Base-by-base conservation (phyloP, 2,888 invertebrate genomes). In the Teinopalpus imperialis region DNA sequence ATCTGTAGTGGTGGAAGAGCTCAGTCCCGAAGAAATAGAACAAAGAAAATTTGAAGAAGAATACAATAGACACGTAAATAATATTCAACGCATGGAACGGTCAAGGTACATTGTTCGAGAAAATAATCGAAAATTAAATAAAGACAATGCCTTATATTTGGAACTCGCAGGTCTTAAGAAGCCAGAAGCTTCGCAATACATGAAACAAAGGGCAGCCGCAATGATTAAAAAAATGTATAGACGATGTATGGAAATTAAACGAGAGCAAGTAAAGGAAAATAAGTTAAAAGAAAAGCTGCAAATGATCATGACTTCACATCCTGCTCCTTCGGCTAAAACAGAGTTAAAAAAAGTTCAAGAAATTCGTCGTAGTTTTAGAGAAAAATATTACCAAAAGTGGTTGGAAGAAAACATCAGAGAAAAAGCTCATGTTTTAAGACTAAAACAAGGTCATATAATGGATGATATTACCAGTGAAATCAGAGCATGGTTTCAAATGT, bases 381-480 rank as follows among this genome's bases (percentile, higher is more conserved):
- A 85, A 52, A 70, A 79, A 53, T 76, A 82, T 55, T 70, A 90
- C 52, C 68, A 85, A 54, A 63, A 88, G 48, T 88, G 86, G 69
- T 46, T 90, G 43, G 56, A 82, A 56, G 66, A 79, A 56, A 75
- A 83, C 49, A 39, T 89, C 1, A 83, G 81, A 45, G 91, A 91
- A 69, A 89, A 90, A 57, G 62, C 79, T 13, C 79, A 88, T 9
- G 77, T 91, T 10, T 61, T 91, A 10, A 69, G 74, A 51, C 74
- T 91, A 1, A 74, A 90, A 34, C 83, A 88, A 58, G 91, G 90
- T 2, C 83, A 91, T 23, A 83, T 95, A 52, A 91, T 93, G 77
- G 95, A 95, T 64, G 93, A 93, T 57, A 93, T 95, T 68, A 91
- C 92, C 24, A 93, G 91, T 51, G 94, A 95, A 81, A 91, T 96